Base-by-base conservation (phyloP, 1,140 invertebrate genomes). In the Sitophilus oryzae region DNA sequence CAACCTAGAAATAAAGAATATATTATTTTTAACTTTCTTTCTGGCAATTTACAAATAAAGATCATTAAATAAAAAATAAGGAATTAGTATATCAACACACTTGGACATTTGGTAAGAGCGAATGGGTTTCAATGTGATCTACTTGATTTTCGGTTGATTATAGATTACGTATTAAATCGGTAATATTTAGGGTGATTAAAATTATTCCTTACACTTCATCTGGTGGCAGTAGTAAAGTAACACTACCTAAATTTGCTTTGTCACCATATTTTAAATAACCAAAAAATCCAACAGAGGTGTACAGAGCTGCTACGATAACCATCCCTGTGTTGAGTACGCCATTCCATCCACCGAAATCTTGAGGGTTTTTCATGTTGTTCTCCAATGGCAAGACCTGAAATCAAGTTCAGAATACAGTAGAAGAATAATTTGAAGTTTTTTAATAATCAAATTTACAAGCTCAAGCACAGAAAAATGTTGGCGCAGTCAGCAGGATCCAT, bases 191-290 rank as follows among this genome's bases (percentile, higher is more conserved):
- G n/a, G n/a, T n/a, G n/a, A n/a, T n/a, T n/a, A n/a, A n/a, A n/a
- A n/a, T n/a, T n/a, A n/a, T n/a, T n/a, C n/a, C n/a, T n/a, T 77
- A 89, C 86, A 84, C 66, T 65, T 86, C 80, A 65, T 80, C 71
- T 16, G 75, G 72, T 1, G 88, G 88, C 42, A 94, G 72, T 73
- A 92, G 90, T 1, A 93, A 74, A 2, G 91, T 94, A 43, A 95
- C 88, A 70, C 87, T 92, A 11, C 88, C 89, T 22, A 67, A 50
- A 56, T 79, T 71, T 1, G 89, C 84, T 53, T 73, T 69, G 38
- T 90, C 83, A 1, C 91, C 91, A 73, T 89, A 95, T 65, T 90
- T 89, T 15, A 95, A 74, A 69, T 93, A 95, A 11, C 91, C 92
- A 74, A 90, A 95, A 73, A 93, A 94, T 34, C 91, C 92, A 21